Conservation (phyloP, 1,140 invertebrate genomes). For the Heterodera carotae region DNA sequence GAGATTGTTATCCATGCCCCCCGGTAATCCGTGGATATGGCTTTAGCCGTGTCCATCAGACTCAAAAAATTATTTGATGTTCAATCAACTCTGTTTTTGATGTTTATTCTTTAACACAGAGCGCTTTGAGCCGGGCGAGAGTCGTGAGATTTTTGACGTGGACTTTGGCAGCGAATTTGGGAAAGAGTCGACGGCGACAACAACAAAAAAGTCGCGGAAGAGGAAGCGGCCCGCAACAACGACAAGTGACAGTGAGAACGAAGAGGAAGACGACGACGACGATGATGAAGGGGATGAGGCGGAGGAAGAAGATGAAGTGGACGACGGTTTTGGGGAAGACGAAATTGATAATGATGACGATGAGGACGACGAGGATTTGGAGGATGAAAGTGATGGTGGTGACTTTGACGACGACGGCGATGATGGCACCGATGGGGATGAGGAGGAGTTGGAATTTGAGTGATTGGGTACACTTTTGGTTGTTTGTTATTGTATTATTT, state of each 20-base stretch:
- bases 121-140: constrained; percentile 45
- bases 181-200: constrained; percentile 35
- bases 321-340: constrained; percentile 67
- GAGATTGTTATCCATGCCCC: neutral
- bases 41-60: too few species aligned
- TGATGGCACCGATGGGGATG: neutral
- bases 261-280: constrained; percentile 57
- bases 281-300: constrained; percentile 48
- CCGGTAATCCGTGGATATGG: too few species aligned
- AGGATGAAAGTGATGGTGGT: constrained; percentile 32
- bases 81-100: too few species aligned
- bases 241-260: constrained; percentile 9
- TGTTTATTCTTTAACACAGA: constrained; percentile 25
- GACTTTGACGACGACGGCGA: constrained; percentile 15
- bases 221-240: neutral
- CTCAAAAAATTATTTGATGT: too few species aligned
- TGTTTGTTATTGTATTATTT: neutral
- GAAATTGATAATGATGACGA: constrained; percentile 66
- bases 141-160: constrained; percentile 44
- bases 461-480: neutral
- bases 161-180: constrained; percentile 47
- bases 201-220: constrained; percentile 19
- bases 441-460: constrained; percentile 11
- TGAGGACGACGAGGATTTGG: constrained; percentile 62
- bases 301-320: constrained; percentile 58